Evolutionary conservation across 2,113 vertebrate species (phyloP).

Genomic region (Baryphthengus martii): DNA sequence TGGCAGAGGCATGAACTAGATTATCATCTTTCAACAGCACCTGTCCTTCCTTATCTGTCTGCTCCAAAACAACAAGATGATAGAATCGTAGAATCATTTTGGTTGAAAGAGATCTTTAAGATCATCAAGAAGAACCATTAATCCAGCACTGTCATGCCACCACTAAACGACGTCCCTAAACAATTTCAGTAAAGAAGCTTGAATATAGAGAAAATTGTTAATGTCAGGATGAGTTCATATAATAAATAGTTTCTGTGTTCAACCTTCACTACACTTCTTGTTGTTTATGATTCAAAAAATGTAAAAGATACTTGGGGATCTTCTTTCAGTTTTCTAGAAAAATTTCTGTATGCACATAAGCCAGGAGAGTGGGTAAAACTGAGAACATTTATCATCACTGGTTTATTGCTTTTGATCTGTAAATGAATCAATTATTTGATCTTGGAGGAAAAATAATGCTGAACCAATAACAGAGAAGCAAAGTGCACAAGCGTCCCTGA

Average conservation of each 20-base stretch:
- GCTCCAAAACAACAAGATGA: not conserved
- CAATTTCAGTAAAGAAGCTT: not conserved
- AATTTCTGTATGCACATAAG: not conserved
- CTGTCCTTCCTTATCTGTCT: not conserved
- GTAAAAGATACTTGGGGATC: not conserved
- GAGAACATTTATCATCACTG: not conserved
- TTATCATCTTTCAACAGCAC: not conserved
- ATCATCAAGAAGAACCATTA: not conserved
- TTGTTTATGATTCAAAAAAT: not conserved
- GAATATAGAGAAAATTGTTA: not conserved
- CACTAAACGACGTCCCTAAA: not conserved
- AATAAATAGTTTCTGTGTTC: not conserved
- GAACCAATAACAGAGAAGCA: not conserved
- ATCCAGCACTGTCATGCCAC: not conserved
- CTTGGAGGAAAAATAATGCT: not conserved
- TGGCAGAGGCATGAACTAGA: not conserved
- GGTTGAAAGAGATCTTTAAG: not conserved
- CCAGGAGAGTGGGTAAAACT: not conserved
- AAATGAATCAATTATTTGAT: not conserved
- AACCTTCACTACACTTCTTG: not conserved
- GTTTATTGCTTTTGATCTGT: not conserved
- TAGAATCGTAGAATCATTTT: not conserved
- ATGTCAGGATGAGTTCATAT: not conserved
- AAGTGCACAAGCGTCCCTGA: not conserved
- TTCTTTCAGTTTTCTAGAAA: not conserved